Evolutionary conservation across 30 jellyfish, hydroid and myxozoan species (phyloP).

Genomic region (Catostylus mosaicus): DNA sequence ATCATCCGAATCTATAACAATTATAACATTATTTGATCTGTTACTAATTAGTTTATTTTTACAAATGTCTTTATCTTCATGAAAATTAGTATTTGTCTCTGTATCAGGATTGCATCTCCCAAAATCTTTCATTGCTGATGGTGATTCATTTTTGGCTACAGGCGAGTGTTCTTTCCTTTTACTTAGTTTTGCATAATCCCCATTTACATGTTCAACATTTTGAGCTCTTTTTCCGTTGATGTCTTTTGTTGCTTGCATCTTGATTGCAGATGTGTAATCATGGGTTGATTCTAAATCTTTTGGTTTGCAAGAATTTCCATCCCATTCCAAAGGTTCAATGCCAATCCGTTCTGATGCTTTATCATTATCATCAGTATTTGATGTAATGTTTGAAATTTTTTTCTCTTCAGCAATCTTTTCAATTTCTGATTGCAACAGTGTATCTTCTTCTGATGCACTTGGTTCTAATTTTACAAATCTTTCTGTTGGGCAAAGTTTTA

Average conservation of each 20-base stretch:
- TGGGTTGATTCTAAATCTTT: neutral
- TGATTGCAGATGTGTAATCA: neutral
- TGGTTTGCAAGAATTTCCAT: conserved; percentile 32
- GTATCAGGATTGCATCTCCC: neutral
- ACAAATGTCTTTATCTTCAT: neutral
- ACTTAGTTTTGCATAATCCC: neutral
- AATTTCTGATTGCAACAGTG: neutral
- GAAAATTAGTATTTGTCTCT: neutral
- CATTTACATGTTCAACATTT: neutral
- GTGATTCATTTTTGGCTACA: neutral
- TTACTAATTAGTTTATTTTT: neutral
- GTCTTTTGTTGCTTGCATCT: neutral
- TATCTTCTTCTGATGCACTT: neutral
- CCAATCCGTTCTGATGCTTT: neutral
- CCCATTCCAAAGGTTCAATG: conserved; percentile 4
- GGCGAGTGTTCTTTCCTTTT: neutral
- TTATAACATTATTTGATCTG: neutral
- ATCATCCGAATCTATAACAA: conserved; percentile 39
- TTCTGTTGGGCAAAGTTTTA: neutral
- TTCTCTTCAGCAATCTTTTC: neutral
- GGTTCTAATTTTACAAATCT: neutral
- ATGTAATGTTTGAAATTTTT: neutral
- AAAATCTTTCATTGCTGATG: neutral
- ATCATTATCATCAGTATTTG: neutral
- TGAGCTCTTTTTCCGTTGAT: neutral